These are phyloP conservation scores for Parazoanthus swiftii DNA, from an alignment of 92 coral and sea anemone genomes.

Conservation along the genomic window DNA sequence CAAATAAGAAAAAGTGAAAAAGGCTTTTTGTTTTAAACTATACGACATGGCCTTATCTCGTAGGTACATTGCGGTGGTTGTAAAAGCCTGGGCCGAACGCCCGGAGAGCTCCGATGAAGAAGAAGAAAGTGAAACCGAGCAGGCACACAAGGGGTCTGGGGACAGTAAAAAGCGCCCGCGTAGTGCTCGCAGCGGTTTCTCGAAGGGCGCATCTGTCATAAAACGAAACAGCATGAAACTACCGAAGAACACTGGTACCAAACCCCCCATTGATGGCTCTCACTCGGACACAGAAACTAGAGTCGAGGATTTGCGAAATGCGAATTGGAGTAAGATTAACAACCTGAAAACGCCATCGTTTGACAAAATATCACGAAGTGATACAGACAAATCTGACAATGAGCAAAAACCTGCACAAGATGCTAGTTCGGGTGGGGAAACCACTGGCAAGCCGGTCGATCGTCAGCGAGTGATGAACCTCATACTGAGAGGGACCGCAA, in stretches of 20 bases:
- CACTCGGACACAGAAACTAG: constrained; percentile 54
- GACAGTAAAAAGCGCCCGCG: constrained; percentile 53
- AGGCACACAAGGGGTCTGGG: constrained; percentile 48
- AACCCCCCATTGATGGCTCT: constrained; percentile 13
- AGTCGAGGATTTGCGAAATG: constrained; percentile 23
- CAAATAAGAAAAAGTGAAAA: too few relatives aligned
- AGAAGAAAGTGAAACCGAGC: constrained; percentile 63
- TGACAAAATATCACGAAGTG: constrained; percentile 13
- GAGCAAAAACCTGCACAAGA: constrained; percentile 21
- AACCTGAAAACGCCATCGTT: constrained; percentile 4
- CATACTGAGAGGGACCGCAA: constrained; percentile 83
- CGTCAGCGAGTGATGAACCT: constrained; percentile 69
- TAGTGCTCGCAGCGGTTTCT: constrained; percentile 35
- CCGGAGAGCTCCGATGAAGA: constrained; percentile 89
- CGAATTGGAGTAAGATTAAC: neutral
- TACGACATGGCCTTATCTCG: neutral
- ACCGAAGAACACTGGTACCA: neutral
- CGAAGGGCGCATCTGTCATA: constrained; percentile 19
- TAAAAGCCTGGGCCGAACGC: constrained; percentile 96
- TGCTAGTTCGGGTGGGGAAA: neutral
- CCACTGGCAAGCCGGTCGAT: constrained; percentile 42
- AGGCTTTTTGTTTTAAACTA: too few relatives aligned
- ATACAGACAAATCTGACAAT: constrained; percentile 53
- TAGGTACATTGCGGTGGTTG: constrained; percentile 88
- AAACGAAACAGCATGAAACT: constrained; percentile 16